Conservation (phyloP, 1,140 invertebrate species). For the Capitella teleta region DNA sequence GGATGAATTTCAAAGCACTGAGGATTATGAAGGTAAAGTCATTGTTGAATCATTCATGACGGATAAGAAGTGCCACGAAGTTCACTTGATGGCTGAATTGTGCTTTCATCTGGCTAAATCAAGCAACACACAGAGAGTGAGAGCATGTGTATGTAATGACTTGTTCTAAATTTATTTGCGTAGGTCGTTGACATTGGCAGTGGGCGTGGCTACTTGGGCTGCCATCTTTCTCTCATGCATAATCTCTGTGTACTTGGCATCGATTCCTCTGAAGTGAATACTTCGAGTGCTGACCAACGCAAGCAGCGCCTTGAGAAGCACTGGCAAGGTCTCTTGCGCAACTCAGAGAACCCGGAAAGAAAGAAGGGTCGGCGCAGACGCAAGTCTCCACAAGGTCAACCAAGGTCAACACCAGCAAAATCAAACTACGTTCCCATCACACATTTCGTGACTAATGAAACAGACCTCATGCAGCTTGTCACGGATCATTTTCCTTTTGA, state of each 20-base stretch:
- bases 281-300: conserved; percentile 52
- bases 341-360: too few species aligned
- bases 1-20: not conserved
- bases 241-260: conserved; percentile 63
- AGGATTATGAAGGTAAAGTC: not conserved
- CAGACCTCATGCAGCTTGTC: too few species aligned
- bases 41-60: conserved; percentile 53
- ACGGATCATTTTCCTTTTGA: too few species aligned
- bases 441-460: too few species aligned
- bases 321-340: conserved; percentile 21
- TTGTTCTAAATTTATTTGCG: not conserved
- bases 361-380: too few species aligned
- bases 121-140: not conserved
- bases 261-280: conserved; percentile 57
- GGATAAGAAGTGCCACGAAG: conserved; percentile 72
- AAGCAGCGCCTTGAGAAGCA: conserved; percentile 43
- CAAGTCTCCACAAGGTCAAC: too few species aligned
- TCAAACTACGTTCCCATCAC: too few species aligned
- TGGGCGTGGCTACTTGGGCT: conserved; percentile 72
- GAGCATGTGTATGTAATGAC: not conserved
- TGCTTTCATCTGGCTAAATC: conserved; percentile 40
- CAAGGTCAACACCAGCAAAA: too few species aligned
- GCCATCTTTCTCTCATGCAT: conserved; percentile 56
- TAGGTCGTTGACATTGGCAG: conserved; percentile 70
- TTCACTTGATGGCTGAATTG: conserved; percentile 50